Percentiles rank a stretch among this genome's conserved stretches.
These are phyloP conservation scores for Semnopithecus entellus DNA, from an alignment of 2,113 vertebrate species.

Conservation along the genomic window DNA sequence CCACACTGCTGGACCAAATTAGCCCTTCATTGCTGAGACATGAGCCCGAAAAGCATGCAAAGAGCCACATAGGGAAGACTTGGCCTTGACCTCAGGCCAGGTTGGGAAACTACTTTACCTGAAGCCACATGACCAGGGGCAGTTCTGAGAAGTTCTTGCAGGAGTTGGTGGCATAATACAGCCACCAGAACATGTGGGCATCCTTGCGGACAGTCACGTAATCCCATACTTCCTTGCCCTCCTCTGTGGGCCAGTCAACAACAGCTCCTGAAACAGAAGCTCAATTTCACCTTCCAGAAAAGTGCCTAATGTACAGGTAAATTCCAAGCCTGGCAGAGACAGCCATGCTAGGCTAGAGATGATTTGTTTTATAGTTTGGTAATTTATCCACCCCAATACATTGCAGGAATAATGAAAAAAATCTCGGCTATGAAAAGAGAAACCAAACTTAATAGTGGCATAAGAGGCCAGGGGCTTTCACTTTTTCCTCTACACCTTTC, in stretches of 20 bases:
- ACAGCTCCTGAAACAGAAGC: conserved; percentile 66
- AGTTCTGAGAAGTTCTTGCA: conserved; percentile 84
- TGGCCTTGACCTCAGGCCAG: neutral
- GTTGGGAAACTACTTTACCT: conserved; percentile 84
- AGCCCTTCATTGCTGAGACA: neutral
- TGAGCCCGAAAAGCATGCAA: neutral
- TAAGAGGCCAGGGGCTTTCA: neutral
- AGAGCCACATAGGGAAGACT: neutral
- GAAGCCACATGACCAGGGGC: conserved; percentile 96
- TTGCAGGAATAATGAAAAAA: neutral
- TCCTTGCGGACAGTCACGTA: conserved; percentile 92
- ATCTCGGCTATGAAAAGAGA: neutral
- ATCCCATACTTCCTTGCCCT: conserved; percentile 88
- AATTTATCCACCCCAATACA: neutral
- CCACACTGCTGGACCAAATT: neutral
- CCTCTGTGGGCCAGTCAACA: conserved; percentile 33
- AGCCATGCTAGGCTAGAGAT: neutral
- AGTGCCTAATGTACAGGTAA: neutral
- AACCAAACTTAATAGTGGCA: neutral
- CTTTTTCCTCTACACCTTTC: neutral
- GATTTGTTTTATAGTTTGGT: neutral
- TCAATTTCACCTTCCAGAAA: neutral
- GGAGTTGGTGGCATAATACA: conserved; percentile 89
- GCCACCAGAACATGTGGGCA: conserved; percentile 99
- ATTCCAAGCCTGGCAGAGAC: neutral